These are phyloP conservation scores for Sturmia bella DNA, from an alignment of 2,888 invertebrate species.

Conservation along the genomic window DNA sequence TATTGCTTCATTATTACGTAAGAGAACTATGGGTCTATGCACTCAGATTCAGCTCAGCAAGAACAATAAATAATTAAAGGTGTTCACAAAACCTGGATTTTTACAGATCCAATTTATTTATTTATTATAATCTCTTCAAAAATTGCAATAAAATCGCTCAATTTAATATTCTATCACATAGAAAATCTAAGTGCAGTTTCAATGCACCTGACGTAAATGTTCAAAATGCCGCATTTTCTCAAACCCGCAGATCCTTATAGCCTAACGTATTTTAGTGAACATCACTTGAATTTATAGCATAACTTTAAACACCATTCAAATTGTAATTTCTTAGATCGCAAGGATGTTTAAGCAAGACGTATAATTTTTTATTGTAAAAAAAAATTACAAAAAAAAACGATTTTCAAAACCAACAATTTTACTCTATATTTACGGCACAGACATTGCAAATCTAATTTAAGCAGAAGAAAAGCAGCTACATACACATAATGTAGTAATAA, in stretches of 20 bases:
- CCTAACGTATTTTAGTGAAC: background rate
- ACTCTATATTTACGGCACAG: constrained; percentile 24
- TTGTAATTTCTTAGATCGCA: constrained; percentile 16
- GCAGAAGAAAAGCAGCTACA: background rate
- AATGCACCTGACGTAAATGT: no score
- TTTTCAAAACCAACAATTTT: constrained; percentile 36
- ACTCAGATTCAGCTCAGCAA: no score
- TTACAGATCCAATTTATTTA: no score
- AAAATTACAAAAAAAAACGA: background rate
- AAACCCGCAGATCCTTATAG: background rate
- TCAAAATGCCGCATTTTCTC: no score
- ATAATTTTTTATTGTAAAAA: constrained; percentile 34
- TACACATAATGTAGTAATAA: constrained; percentile 32
- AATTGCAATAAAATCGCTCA: no score
- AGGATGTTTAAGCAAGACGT: constrained; percentile 41
- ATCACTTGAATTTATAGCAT: constrained; percentile 1
- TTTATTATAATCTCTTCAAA: no score
- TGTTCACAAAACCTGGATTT: no score
- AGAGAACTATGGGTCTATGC: no score
- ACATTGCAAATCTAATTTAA: background rate
- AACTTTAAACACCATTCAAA: background rate
- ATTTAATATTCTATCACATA: background rate
- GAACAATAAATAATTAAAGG: no score
- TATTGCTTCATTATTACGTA: no score
- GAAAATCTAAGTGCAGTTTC: background rate